These are phyloP conservation scores for Spinibarbus caldwelli DNA, from an alignment of 2,797 vertebrate species.

Conservation along the genomic window DNA sequence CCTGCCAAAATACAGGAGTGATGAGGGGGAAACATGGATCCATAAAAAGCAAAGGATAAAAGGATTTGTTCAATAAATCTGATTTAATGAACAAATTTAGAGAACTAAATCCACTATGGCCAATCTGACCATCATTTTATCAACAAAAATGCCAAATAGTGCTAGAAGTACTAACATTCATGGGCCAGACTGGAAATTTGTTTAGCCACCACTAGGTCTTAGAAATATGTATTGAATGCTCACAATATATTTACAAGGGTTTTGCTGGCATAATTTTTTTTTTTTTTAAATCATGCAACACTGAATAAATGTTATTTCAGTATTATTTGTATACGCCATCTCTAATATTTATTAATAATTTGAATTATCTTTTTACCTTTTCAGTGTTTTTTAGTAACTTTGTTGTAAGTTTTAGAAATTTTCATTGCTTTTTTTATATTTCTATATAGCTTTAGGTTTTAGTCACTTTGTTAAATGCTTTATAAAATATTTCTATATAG, in stretches of 20 bases:
- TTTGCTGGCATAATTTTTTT: neutral
- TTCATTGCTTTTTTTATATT: too few species aligned
- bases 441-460: too few species aligned
- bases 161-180: neutral
- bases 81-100: neutral
- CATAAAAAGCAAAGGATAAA: neutral
- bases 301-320: neutral
- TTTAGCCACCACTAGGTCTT: neutral
- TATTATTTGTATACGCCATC: neutral
- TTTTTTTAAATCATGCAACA: neutral
- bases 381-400: too few species aligned
- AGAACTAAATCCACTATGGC: neutral
- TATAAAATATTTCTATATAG: too few species aligned
- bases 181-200: neutral
- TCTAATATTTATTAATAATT: too few species aligned
- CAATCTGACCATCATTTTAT: neutral
- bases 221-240: neutral
- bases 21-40: neutral
- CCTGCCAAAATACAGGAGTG: constrained; percentile 67
- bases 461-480: too few species aligned
- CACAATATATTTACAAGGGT: neutral
- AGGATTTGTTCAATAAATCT: neutral
- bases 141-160: neutral
- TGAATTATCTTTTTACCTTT: too few species aligned
- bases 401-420: too few species aligned